Evolutionary conservation across 2,888 invertebrate species (phyloP), one percentile per base, ranked within the genome.

Genomic region (Dicyrtoma fusca): DNA sequence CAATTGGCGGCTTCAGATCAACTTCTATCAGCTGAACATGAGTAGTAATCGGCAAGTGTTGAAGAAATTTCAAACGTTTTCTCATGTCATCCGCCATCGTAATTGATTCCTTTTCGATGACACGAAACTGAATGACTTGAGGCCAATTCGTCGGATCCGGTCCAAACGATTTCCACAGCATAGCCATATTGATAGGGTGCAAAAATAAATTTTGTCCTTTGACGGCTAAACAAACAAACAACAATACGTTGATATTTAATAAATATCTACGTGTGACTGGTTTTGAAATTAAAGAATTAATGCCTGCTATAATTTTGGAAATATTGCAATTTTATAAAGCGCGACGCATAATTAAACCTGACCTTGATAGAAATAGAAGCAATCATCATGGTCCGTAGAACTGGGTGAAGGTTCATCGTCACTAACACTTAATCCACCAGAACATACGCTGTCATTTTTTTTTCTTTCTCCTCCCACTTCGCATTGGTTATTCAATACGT

Each of bases 181-280:
- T 92, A 74, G 92, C 91, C 10, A 93, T 91, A 83, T 97, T 97
- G 81, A 97, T 84, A 14, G 93, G 91, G 84, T 96, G 92, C 75
- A 97, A 85, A 84, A 93, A 98, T 69, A 97, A 89, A 83, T 95
- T 92, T 83, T 96, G 96, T 0, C 97, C 97, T 84, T 95, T 95
- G 55, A 88, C 88, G 77, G 94, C 95, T 92, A 84, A n/a, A n/a
- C 79, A 85, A 86, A 83, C 75, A 83, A 83, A 26, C 3, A n/a
- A 11, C 45, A 49, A 10, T 19, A 21, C 42, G 42, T 34, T 42
- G 17, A n/a, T n/a, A n/a, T n/a, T n/a, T n/a, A n/a, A n/a, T n/a
- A n/a, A n/a, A n/a, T n/a, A n/a, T n/a, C n/a, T n/a, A n/a, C n/a
- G n/a, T n/a, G n/a, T n/a, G n/a, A n/a, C n/a, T n/a, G n/a, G n/a